Evolutionary conservation across 2,113 vertebrate species (phyloP).

Genomic region (Dolichotis patagonum): DNA sequence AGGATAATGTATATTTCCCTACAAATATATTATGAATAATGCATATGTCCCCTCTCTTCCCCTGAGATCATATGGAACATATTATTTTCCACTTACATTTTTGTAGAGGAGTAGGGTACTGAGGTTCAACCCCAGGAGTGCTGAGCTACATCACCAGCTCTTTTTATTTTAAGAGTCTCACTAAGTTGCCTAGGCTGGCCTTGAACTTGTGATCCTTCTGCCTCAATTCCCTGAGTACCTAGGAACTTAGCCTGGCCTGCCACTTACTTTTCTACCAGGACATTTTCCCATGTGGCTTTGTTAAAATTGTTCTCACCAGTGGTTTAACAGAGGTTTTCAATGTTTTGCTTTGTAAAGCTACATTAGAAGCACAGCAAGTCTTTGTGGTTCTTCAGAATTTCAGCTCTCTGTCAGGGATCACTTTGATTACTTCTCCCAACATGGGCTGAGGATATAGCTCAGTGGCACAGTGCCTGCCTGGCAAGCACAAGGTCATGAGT

Average conservation of each 20-base stretch:
- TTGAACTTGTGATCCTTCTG: not conserved
- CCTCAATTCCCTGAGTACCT: not conserved
- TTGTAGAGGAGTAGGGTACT: not conserved
- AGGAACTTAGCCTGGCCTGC: not conserved
- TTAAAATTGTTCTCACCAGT: not conserved
- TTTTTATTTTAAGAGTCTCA: not conserved
- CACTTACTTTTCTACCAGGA: not conserved
- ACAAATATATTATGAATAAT: not conserved
- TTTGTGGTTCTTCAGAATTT: not conserved
- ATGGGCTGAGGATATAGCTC: no score
- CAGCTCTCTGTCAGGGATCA: not conserved
- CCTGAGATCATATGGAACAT: not conserved
- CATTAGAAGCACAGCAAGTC: not conserved
- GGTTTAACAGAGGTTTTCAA: not conserved
- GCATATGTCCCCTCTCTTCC: not conserved
- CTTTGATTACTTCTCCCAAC: not conserved
- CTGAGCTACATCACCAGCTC: not conserved
- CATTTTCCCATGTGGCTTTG: not conserved
- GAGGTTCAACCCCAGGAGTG: not conserved
- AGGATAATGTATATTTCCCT: not conserved
- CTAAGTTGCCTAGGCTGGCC: not conserved
- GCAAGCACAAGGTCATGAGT: no score
- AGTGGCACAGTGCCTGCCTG: no score
- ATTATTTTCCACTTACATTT: not conserved
- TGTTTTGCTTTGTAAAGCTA: conserved; percentile 27